These are phyloP conservation scores for Molanna angustata DNA, from an alignment of 2,888 invertebrate species.

Conservation along the genomic window DNA sequence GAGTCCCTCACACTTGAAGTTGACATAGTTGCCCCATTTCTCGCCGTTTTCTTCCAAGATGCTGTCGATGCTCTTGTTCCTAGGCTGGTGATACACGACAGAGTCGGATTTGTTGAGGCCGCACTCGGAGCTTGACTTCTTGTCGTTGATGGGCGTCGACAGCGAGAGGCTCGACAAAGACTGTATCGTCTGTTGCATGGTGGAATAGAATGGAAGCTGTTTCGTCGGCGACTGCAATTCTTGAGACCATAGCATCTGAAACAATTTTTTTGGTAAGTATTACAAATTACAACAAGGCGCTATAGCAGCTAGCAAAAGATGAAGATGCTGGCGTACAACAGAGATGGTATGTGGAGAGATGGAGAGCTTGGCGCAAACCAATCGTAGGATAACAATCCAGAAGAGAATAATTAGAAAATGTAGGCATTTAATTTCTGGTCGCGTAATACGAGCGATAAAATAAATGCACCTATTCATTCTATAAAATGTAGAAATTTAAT, in stretches of 20 bases:
- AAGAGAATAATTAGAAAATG: constrained; percentile 21
- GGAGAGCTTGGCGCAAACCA: too few species aligned
- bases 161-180: constrained; percentile 43
- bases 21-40: constrained; percentile 34
- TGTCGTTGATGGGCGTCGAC: constrained; percentile 38
- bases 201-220: constrained; percentile 44
- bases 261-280: too few species aligned
- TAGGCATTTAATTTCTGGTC: too few species aligned
- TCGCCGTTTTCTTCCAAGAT: constrained; percentile 34
- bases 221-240: constrained; percentile 44
- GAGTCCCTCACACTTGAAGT: constrained; percentile 28
- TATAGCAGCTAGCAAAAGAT: too few species aligned
- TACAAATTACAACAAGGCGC: too few species aligned
- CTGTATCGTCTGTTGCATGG: constrained; percentile 42
- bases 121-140: constrained; percentile 35
- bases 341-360: too few species aligned
- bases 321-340: too few species aligned
- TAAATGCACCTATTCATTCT: too few species aligned
- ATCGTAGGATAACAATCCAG: too few species aligned
- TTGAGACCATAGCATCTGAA: constrained; percentile 58
- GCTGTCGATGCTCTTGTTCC: constrained; percentile 34
- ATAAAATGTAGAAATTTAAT: too few species aligned
- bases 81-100: constrained; percentile 18
- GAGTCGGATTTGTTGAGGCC: constrained; percentile 21
- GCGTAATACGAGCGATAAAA: too few species aligned